Conservation (phyloP, 2,888 invertebrate species). For the Ametastegia equiseti region DNA sequence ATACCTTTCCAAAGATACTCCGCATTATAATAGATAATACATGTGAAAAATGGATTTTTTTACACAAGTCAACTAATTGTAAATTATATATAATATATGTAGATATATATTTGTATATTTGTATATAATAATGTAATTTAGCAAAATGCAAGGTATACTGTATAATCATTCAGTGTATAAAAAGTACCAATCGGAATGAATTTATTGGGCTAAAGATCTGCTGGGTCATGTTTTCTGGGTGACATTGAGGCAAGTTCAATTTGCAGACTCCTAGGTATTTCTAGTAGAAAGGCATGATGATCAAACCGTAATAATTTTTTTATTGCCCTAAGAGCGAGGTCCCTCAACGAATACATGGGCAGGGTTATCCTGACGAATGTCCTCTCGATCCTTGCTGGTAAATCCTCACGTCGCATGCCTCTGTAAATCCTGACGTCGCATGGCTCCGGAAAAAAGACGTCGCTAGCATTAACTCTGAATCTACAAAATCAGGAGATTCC, state of each 20-base stretch:
- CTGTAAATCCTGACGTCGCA: conserved; percentile 60
- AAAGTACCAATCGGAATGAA: background rate
- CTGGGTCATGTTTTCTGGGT: conserved; percentile 56
- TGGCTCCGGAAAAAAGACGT: conserved; percentile 68
- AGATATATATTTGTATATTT: background rate
- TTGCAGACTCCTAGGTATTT: conserved; percentile 69
- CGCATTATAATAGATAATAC: background rate
- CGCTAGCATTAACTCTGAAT: conserved; percentile 63
- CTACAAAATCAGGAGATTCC: conserved; percentile 59
- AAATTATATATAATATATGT: background rate
- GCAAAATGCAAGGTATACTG: background rate
- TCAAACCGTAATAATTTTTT: conserved; percentile 62
- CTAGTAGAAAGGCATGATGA: conserved; percentile 64
- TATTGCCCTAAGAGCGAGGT: conserved; percentile 64
- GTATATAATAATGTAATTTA: background rate
- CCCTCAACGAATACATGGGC: conserved; percentile 65
- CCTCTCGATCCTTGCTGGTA: conserved; percentile 58
- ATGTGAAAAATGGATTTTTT: background rate
- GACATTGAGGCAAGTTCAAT: conserved; percentile 63
- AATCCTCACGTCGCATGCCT: conserved; percentile 51
- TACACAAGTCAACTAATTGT: too few species aligned
- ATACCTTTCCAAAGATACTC: background rate
- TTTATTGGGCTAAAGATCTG: conserved; percentile 12
- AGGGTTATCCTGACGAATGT: conserved; percentile 63
- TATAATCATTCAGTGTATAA: background rate